Percentiles rank a stretch among this genome's conserved stretches.
phyloP scores from a whole-genome alignment of 2,888 invertebrate species.

The Lissocephala sabroskyi region DNA sequence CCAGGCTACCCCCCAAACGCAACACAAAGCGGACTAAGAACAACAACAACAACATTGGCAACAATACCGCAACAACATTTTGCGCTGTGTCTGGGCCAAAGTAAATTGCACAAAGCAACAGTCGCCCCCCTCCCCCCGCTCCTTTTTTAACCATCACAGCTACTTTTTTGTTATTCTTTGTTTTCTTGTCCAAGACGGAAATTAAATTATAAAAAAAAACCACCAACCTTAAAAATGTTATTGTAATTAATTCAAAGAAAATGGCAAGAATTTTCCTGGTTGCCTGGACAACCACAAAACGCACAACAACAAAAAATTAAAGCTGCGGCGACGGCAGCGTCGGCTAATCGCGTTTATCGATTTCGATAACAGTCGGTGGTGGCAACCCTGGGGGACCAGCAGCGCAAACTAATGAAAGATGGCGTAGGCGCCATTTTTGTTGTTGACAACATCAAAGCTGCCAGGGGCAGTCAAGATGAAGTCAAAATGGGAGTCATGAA shows the following conservation, averaged over 20 bases:
- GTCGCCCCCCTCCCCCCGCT: neutral
- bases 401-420: too few relatives aligned
- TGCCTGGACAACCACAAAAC: neutral
- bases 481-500: neutral
- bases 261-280: conserved; percentile 17
- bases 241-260: conserved; percentile 7
- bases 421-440: too few relatives aligned
- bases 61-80: conserved; percentile 1
- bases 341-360: too few relatives aligned
- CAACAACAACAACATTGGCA: neutral
- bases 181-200: conserved; percentile 12
- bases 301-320: conserved; percentile 4
- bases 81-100: neutral
- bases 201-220: conserved; percentile 22
- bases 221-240: neutral
- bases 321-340: neutral
- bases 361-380: too few relatives aligned
- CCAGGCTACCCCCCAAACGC: conserved; percentile 16
- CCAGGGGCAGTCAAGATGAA: too few relatives aligned
- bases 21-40: neutral
- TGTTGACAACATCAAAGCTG: too few relatives aligned
- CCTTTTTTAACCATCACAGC: neutral
- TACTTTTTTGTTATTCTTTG: conserved; percentile 8
- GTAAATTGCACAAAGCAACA: conserved; percentile 4
- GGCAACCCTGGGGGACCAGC: too few relatives aligned